Conservation (phyloP, 2,797 vertebrate genomes). For the Pangasius krempfi region DNA sequence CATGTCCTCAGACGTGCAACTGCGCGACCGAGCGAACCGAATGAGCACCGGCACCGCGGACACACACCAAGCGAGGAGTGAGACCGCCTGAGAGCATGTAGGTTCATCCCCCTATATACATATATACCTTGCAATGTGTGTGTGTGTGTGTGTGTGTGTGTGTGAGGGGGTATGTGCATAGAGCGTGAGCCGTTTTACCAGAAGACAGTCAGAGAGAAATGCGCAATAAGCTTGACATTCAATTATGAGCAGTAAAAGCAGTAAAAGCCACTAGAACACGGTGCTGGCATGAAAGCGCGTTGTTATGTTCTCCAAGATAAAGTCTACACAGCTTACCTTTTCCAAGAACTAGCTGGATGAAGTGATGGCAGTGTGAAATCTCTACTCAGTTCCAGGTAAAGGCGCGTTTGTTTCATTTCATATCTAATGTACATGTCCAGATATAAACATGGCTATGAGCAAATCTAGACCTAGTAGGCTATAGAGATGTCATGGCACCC, state of each 20-base stretch:
- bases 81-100: slow-evolving; percentile 71
- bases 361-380: not conserved
- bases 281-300: not conserved
- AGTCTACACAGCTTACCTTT: not conserved
- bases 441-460: not conserved
- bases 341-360: not conserved
- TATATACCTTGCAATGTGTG: not conserved
- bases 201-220: not conserved
- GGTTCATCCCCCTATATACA: slow-evolving; percentile 43
- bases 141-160: not conserved
- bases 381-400: not conserved
- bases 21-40: slow-evolving; percentile 73
- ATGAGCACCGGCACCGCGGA: slow-evolving; percentile 55
- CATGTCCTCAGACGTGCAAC: slow-evolving; percentile 80
- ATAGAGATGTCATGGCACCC: not conserved
- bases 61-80: slow-evolving; percentile 59
- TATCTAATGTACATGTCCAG: not conserved
- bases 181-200: not conserved
- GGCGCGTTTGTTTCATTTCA: not conserved
- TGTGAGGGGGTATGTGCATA: not conserved
- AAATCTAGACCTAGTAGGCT: not conserved
- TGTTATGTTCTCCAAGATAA: not conserved
- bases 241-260: not conserved
- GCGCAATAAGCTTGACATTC: too few species aligned
- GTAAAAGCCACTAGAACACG: not conserved